Percentiles rank a stretch among this genome's conserved stretches.
phyloP scores from a whole-genome alignment of 2,113 vertebrate genomes.

The Phalacrocorax aristotelis region DNA sequence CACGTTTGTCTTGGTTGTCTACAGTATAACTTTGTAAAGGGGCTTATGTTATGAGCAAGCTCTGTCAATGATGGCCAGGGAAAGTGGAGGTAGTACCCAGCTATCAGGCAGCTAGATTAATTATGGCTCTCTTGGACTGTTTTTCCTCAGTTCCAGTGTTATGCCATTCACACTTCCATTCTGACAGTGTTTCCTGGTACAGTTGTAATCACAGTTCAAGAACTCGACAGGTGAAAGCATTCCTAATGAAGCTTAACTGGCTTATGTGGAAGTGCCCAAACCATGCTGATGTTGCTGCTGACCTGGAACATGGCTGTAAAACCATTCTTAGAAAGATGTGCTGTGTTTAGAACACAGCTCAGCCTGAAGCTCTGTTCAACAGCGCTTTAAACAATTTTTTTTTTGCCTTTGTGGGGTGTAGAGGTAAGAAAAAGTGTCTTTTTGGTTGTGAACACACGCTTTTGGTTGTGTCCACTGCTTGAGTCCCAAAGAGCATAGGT shows the following conservation, averaged over 20 bases:
- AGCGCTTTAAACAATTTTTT: background rate
- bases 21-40: background rate
- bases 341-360: background rate
- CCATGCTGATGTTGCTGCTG: background rate
- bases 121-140: background rate
- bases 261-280: background rate
- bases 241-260: background rate
- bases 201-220: background rate
- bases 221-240: background rate
- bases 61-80: background rate
- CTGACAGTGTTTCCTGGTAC: background rate
- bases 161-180: background rate
- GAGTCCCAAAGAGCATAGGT: background rate
- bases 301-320: background rate
- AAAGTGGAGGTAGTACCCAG: background rate
- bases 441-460: background rate
- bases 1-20: background rate
- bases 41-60: background rate
- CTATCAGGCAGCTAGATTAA: background rate
- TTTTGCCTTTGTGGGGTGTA: background rate
- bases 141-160: background rate
- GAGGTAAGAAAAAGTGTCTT: background rate
- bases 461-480: background rate
- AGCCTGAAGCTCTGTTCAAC: background rate
- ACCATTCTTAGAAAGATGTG: background rate